phyloP scores from a whole-genome alignment of 2,113 vertebrate species.

The Sturnira hondurensis region DNA sequence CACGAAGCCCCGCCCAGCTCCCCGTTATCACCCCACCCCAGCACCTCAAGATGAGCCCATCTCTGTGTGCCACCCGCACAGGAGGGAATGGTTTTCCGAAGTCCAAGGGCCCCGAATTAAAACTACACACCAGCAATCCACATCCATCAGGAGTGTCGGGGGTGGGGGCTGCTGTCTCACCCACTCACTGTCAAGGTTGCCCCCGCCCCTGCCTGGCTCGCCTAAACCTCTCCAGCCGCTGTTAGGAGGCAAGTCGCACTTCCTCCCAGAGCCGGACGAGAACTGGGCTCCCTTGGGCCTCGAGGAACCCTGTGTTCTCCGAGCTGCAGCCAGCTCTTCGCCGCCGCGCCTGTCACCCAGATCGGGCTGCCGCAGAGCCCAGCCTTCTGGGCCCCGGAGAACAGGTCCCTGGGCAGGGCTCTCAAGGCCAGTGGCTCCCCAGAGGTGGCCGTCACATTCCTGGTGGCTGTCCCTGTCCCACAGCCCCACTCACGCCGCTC shows the following conservation, averaged over 20 bases:
- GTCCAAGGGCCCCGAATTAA: not conserved
- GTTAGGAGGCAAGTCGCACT: not conserved
- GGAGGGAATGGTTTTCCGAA: not conserved
- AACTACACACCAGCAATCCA: not conserved
- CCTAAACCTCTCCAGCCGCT: not conserved
- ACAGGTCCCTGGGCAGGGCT: not conserved
- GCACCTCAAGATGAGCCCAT: not conserved
- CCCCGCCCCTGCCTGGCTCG: accelerated
- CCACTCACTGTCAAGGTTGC: too few species aligned
- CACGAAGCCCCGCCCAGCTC: not conserved
- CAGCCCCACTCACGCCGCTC: not conserved
- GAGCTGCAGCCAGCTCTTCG: not conserved
- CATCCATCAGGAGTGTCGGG: accelerated
- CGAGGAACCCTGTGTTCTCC: not conserved
- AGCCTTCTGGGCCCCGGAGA: not conserved
- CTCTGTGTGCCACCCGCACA: accelerated
- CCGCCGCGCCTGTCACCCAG: not conserved
- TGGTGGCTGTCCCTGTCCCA: not conserved
- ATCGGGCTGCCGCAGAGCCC: not conserved
- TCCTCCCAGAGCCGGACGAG: not conserved
- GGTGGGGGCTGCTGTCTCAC: too few species aligned
- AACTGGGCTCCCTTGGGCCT: not conserved
- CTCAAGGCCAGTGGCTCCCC: not conserved
- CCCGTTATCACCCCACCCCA: not conserved
- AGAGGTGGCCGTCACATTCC: not conserved